These are phyloP conservation scores for Euplexia lucipara DNA, from an alignment of 2,888 invertebrate genomes.

Conservation along the genomic window DNA sequence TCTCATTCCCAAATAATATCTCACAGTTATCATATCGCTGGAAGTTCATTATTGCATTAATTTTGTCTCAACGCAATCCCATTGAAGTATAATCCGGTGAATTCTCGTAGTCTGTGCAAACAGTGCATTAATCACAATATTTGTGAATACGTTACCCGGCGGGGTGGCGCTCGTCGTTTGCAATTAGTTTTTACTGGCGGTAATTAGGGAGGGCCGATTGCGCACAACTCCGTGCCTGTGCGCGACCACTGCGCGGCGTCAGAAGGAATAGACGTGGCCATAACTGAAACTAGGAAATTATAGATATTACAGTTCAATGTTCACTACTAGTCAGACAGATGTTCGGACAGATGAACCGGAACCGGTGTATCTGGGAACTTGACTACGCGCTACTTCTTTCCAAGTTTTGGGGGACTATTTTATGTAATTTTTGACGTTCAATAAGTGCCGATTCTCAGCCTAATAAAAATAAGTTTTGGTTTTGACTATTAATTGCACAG, in stretches of 20 bases:
- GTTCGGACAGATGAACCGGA: too few species aligned
- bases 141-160: constrained; percentile 58
- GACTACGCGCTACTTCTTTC: too few species aligned
- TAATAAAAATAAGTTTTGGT: too few species aligned
- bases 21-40: constrained; percentile 1
- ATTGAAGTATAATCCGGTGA: constrained; percentile 44
- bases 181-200: constrained; percentile 88
- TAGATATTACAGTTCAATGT: neutral
- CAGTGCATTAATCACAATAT: constrained; percentile 70
- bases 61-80: constrained; percentile 17
- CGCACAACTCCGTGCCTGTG: constrained; percentile 76
- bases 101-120: constrained; percentile 57
- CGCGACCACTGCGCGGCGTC: constrained; percentile 57
- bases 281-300: neutral
- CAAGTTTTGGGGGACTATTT: too few species aligned
- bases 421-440: too few species aligned
- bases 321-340: too few species aligned
- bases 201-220: constrained; percentile 87
- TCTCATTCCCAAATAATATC: neutral
- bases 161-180: constrained; percentile 73
- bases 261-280: constrained; percentile 68
- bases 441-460: too few species aligned
- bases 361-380: too few species aligned
- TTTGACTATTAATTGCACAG: too few species aligned
- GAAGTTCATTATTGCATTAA: constrained; percentile 36